Base-by-base conservation (phyloP, 2,113 vertebrate species). In the Sardina pilchardus region DNA sequence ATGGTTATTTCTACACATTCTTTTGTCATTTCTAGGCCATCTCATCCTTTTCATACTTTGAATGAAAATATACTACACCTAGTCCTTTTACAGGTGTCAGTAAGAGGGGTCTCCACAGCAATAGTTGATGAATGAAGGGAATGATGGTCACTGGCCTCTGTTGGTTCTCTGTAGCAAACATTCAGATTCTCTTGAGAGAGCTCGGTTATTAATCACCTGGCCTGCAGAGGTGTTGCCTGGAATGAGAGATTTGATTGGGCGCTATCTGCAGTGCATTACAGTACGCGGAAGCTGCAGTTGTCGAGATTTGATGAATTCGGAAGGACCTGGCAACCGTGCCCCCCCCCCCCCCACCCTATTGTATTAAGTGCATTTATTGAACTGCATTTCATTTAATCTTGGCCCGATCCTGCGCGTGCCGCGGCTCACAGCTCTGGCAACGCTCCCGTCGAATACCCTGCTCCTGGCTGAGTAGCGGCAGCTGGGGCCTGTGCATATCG, bases 321-420 rank as follows among this genome's bases (percentile, higher is more conserved):
- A 3, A 12, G 26, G 63, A 34, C 63, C 63, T 71, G 63, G 63
- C 63, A 71, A 14, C 26, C 63, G 10, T 0, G 26, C 26, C 26
- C 63, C n/a, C n/a, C n/a, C n/a, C n/a, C n/a, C n/a, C n/a, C n/a
- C n/a, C n/a, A n/a, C n/a, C n/a, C 63, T 21, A 71, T 71, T 71
- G n/a, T 71, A 71, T 71, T 71, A 71, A 71, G 30, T 34, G 63
- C 63, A 71, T 71, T 71, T 71, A 71, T 71, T 30, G 34, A 71
- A 71, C 63, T 26, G 63, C 63, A 4, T 71, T 71, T 34, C 63
- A 71, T 71, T 71, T 71, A 10, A 12, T 30, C 63, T 34, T 10
- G 9, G 50, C 50, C 17, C 50, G 16, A 53, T 19, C 50, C 16
- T 17, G 12, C 63, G 10, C 3, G 26, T 34, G 63, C 63, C 10